A percentile compares a stretch with the other conserved stretches of the same genome.
These are phyloP conservation scores for Centropus unirufus DNA, from an alignment of 2,113 vertebrate genomes.

Conservation along the genomic window DNA sequence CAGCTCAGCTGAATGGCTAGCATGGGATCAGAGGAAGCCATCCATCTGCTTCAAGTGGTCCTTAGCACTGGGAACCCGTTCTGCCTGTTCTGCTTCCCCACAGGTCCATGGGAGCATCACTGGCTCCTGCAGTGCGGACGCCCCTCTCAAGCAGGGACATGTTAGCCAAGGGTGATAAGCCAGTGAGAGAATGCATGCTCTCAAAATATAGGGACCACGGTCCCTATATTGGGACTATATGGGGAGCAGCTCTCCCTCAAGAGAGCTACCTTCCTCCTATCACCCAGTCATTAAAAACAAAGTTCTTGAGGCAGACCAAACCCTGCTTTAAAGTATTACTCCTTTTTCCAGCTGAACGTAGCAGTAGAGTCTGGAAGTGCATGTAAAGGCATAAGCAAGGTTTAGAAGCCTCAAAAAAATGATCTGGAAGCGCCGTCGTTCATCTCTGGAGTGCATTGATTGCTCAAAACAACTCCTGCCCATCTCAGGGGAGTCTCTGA, in stretches of 20 bases:
- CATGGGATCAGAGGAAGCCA: neutral
- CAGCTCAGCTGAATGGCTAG: neutral
- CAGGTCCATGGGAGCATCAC: neutral
- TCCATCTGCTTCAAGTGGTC: rapidly evolving
- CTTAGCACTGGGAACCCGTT: rapidly evolving
- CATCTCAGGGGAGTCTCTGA: neutral
- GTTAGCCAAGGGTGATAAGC: neutral
- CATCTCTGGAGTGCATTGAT: neutral
- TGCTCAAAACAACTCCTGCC: neutral
- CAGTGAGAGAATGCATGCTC: neutral
- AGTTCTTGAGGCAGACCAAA: neutral
- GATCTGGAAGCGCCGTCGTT: rapidly evolving
- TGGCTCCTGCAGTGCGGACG: rapidly evolving
- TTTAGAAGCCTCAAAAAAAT: neutral
- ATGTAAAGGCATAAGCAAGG: neutral
- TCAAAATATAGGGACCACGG: neutral
- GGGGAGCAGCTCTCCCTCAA: neutral
- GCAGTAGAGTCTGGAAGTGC: neutral
- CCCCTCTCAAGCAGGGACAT: rapidly evolving
- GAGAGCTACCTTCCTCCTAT: neutral
- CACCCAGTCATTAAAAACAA: neutral
- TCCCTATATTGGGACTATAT: too few relatives aligned
- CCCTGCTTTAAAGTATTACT: neutral
- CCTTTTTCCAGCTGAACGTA: neutral
- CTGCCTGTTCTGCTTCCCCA: neutral